Evolutionary conservation across 1,140 invertebrate genomes (phyloP).

Genomic region (Bactericera cockerelli): DNA sequence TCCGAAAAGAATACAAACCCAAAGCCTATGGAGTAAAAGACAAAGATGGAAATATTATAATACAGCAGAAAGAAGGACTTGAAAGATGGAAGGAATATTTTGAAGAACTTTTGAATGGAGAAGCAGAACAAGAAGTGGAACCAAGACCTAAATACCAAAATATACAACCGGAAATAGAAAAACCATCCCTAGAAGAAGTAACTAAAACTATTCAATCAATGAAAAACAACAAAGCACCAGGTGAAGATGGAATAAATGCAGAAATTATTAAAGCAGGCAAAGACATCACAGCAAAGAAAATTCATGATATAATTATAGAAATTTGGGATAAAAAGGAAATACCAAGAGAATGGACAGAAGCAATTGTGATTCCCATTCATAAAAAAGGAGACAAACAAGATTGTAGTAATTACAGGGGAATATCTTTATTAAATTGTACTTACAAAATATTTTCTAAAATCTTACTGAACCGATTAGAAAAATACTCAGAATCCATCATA

Average conservation of each 20-base stretch:
- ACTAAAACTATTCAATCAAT: slow-evolving; percentile 12
- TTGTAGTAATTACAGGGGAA: slow-evolving; percentile 22
- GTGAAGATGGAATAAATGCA: no score
- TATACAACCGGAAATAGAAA: background rate
- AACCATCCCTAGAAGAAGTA: slow-evolving; percentile 11
- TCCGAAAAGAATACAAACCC: no score
- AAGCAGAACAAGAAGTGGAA: no score
- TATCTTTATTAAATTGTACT: slow-evolving; percentile 16
- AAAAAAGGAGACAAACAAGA: slow-evolving; percentile 22
- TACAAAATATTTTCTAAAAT: no score
- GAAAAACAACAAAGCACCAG: slow-evolving; percentile 19
- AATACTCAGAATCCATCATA: slow-evolving; percentile 9
- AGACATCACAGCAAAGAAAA: background rate
- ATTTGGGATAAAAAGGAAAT: slow-evolving; percentile 17
- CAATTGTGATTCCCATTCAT: slow-evolving; percentile 19
- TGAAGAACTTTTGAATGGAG: no score
- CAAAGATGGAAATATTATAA: no score
- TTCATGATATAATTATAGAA: background rate
- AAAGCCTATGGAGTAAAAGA: no score
- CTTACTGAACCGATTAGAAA: background rate
- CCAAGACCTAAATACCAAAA: no score
- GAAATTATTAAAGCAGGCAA: slow-evolving; percentile 19
- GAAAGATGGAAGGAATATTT: no score
- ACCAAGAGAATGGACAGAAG: slow-evolving; percentile 20
- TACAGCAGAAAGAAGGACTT: no score